Evolutionary conservation across 2,888 invertebrate genomes (phyloP), one percentile per base, ranked within the genome.

Genomic region (Congeria kusceri): DNA sequence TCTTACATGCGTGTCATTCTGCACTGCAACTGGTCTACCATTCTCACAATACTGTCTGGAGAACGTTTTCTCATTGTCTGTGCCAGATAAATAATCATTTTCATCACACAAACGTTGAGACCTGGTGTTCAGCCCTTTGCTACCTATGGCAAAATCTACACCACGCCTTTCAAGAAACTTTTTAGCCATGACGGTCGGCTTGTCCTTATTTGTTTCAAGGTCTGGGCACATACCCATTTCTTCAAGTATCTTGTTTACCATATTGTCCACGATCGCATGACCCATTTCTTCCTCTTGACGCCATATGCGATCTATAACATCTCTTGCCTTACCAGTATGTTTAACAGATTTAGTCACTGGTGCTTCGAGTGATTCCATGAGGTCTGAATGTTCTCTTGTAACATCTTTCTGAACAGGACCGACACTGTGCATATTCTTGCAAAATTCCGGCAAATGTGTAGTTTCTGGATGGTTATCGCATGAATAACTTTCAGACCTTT

Each of bases 221-320:
- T 83, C 80, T 5, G 83, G 83, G 15, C 77, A 80, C 9, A 83
- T 32, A 23, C 83, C 83, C 79, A 83, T 74, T 25, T 80, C 79
- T 65, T 83, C 83, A n/a, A 83, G 47, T 2, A 79, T 83, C 58
- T 68, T 58, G 47, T 83, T 83, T 44, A 80, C 79, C 18, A 83
- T 77, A 83, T 83, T 83, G 25, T 83, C 83, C 11, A 83, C 83
- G 61, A 83, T 83, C 25, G 83, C 79, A 61, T 74, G 74, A 9
- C 76, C 80, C 64, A 80, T 71, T 63, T 80, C 80, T 63, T 69
- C 25, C 11, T 53, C 23, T 25, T 20, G 13, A 9, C 53, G 20
- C 25, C 53, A 39, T 39, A 39, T 39, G 39, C 39, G 39, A 39
- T 39, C 39, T 39, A 39, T 15, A 39, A 11, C 9, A 1, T 39